Base-by-base conservation (phyloP, 2,888 invertebrate genomes). In the Philonicus albiceps region DNA sequence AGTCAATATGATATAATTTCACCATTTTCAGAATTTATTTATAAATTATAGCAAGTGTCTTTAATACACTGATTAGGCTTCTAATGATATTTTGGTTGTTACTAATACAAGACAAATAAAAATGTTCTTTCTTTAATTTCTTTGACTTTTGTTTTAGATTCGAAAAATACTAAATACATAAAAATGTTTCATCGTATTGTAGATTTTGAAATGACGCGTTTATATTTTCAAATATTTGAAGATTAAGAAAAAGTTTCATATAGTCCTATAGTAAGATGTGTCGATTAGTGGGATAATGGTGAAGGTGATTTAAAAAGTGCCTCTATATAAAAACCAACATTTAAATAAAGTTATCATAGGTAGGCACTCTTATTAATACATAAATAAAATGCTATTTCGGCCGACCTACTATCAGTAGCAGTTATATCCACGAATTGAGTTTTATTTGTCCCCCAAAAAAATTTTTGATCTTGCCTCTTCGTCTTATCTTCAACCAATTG, bases 401-500 rank as follows among this genome's bases (percentile, higher is more conserved):
- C 49, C 49, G 16, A n/a, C 49, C 49, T 49, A 49, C 49, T 49
- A 49, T n/a, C 19, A 49, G 16, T 49, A 49, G 2, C 27, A 19
- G 22, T 55, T 19, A 6, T 19, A 22, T 3, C 27, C 64, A 3
- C 64, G 27, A 64, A 27, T 64, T 3, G 64, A 64, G 22, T 22
- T 1, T 8, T 74, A 74, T 74, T 30, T 74, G 34, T 30, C 16
- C 27, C 31, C 13, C n/a, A n/a, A n/a, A n/a, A 31, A 74, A 74
- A 34, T 16, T 74, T 43, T 11, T 5, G 31, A 34, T 30, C 31
- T 74, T 34, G 8, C 64, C 74, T 74, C 37, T 74, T 74, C 34
- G 3, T 74, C 34, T 80, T 80, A 81, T 81, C 81, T 81, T 22
- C 37, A 64, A 22, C 81, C 55, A 81, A 55, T 49, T 16, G 31